These are phyloP conservation scores for Stegodyphus dumicola DNA, from an alignment of 1,140 invertebrate species.

Conservation along the genomic window DNA sequence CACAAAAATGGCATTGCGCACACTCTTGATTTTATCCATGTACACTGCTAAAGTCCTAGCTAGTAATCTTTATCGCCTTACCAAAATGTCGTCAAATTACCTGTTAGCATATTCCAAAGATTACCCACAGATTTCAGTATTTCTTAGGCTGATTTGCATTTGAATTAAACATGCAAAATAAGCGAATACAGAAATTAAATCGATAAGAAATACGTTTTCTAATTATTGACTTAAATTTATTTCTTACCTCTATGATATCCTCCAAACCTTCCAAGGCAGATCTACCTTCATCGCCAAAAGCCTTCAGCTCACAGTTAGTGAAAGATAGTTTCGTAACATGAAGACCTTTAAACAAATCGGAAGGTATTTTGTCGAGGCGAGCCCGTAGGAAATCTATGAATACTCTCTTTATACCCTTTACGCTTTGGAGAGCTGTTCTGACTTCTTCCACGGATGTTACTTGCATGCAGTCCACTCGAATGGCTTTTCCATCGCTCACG, in stretches of 20 bases:
- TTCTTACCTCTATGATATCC: constrained; percentile 33
- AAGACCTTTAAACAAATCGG: constrained; percentile 40
- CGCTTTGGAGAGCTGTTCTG: not conserved
- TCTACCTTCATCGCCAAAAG: constrained; percentile 28
- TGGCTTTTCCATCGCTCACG: constrained; percentile 39
- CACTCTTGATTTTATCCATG: too few relatives aligned
- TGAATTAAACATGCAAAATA: too few relatives aligned
- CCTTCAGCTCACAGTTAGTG: constrained; percentile 42
- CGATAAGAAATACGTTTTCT: not conserved
- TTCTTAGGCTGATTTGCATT: too few relatives aligned
- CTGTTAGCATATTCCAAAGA: too few relatives aligned
- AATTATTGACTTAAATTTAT: not conserved
- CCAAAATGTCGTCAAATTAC: too few relatives aligned
- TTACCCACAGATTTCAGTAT: too few relatives aligned
- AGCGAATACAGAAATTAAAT: too few relatives aligned
- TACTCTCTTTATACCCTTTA: constrained; percentile 19
- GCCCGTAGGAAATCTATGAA: constrained; percentile 33
- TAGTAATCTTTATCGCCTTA: too few relatives aligned
- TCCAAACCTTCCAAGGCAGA: constrained; percentile 45
- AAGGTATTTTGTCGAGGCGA: constrained; percentile 26
- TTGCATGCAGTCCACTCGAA: constrained; percentile 35
- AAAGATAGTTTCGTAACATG: constrained; percentile 41
- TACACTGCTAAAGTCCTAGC: too few relatives aligned
- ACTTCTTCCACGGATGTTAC: constrained; percentile 4
- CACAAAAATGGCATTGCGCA: too few relatives aligned